These are phyloP conservation scores for Erebia epiphron DNA, from an alignment of 2,888 invertebrate species.

Conservation along the genomic window DNA sequence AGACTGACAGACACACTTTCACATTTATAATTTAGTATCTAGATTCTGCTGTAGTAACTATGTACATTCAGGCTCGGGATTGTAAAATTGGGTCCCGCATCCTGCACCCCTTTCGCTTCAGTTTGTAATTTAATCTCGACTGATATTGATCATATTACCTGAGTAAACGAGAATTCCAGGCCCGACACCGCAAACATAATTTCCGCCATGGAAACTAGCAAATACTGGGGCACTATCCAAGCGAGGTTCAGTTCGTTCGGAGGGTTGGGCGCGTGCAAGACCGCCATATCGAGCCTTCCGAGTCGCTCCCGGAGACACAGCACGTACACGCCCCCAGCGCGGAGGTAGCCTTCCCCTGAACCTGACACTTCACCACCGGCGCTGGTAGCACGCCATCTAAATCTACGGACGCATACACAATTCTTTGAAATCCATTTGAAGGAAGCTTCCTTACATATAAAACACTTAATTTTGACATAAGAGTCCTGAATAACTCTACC, in stretches of 20 bases:
- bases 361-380: conserved; percentile 61
- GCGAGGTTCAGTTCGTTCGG: conserved; percentile 86
- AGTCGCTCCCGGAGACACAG: conserved; percentile 79
- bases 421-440: background rate
- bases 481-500: too few relatives aligned
- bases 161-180: conserved; percentile 91
- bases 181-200: conserved; percentile 93
- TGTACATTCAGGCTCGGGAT: too few relatives aligned
- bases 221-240: conserved; percentile 91
- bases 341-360: conserved; percentile 61
- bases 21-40: too few relatives aligned
- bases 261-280: conserved; percentile 83
- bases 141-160: conserved; percentile 54
- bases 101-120: too few relatives aligned
- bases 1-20: too few relatives aligned
- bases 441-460: background rate
- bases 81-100: too few relatives aligned
- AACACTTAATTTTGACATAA: background rate
- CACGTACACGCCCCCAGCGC: conserved; percentile 81
- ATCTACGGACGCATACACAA: conserved; percentile 49
- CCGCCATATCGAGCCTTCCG: conserved; percentile 78
- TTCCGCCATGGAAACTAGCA: conserved; percentile 90
- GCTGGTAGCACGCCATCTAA: conserved; percentile 66
- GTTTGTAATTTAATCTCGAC: background rate
- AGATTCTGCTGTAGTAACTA: too few relatives aligned